phyloP scores from a whole-genome alignment of 2,113 vertebrate genomes.

The Sinocyclocheilus grahami region DNA sequence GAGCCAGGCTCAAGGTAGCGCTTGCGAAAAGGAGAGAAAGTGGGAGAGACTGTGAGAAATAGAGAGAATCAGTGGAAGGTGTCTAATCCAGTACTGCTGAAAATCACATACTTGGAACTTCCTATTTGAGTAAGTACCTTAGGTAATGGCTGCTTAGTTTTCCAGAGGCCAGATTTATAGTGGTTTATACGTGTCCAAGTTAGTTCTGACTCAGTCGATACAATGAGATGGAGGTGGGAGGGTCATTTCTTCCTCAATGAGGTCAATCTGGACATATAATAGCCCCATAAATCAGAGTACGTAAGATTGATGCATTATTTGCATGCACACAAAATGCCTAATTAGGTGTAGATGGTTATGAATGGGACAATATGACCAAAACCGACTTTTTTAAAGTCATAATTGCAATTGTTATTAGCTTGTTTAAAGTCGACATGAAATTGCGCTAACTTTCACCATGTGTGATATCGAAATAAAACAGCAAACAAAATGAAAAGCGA shows the following conservation, averaged over 20 bases:
- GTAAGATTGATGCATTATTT: slow-evolving; percentile 1
- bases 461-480: no score
- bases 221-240: not conserved
- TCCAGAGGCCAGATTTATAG: not conserved
- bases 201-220: slow-evolving; percentile 5
- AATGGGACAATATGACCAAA: not conserved
- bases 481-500: no score
- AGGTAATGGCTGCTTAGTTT: slow-evolving; percentile 16
- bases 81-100: slow-evolving; percentile 7
- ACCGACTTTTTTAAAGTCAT: no score
- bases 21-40: not conserved
- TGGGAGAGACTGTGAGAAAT: not conserved
- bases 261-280: not conserved
- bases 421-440: no score
- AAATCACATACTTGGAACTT: slow-evolving; percentile 11
- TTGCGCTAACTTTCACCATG: no score
- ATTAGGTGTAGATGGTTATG: not conserved
- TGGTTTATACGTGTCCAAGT: not conserved
- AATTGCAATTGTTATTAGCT: no score
- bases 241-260: slow-evolving; percentile 18
- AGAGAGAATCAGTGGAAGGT: slow-evolving; percentile 6
- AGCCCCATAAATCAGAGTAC: not conserved
- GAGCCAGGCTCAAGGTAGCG: not conserved
- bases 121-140: not conserved
- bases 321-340: not conserved